These are phyloP conservation scores for Geococcyx californianus DNA, from an alignment of 2,113 vertebrate species.

Conservation along the genomic window DNA sequence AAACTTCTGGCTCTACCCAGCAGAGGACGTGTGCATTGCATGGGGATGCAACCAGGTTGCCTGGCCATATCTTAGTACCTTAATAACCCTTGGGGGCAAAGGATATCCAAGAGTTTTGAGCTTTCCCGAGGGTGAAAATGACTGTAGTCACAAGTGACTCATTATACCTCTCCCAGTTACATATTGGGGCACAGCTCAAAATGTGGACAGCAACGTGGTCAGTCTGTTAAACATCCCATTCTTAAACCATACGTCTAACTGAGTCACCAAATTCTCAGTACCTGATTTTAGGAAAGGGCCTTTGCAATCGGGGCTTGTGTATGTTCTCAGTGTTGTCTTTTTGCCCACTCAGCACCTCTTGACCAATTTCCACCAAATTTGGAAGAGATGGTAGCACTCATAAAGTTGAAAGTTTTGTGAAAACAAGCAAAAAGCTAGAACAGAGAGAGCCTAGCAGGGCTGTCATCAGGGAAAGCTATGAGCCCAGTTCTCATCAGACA, in stretches of 20 bases:
- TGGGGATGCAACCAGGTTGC: neutral
- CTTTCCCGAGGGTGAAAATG: neutral
- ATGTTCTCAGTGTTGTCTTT: neutral
- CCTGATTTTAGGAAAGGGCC: neutral
- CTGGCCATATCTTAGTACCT: neutral
- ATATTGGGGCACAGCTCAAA: neutral
- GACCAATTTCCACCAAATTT: neutral
- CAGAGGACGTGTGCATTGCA: neutral
- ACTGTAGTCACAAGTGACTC: neutral
- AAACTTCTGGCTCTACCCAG: neutral
- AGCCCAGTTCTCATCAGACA: neutral
- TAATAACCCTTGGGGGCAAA: neutral
- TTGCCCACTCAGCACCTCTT: neutral
- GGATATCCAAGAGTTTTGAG: neutral
- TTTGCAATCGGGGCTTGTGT: neutral
- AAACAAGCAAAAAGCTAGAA: neutral
- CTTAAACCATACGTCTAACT: neutral
- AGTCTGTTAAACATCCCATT: neutral
- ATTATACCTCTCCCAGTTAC: neutral
- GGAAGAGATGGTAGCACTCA: neutral
- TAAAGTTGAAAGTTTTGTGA: neutral
- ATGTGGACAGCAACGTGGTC: accelerated
- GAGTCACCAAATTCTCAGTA: neutral
- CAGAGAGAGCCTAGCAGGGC: neutral
- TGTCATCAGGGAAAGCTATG: neutral